Percentiles rank a stretch among this genome's conserved stretches.
Conservation (phyloP, 1,140 invertebrate species). For the Nasonia vitripennis region DNA sequence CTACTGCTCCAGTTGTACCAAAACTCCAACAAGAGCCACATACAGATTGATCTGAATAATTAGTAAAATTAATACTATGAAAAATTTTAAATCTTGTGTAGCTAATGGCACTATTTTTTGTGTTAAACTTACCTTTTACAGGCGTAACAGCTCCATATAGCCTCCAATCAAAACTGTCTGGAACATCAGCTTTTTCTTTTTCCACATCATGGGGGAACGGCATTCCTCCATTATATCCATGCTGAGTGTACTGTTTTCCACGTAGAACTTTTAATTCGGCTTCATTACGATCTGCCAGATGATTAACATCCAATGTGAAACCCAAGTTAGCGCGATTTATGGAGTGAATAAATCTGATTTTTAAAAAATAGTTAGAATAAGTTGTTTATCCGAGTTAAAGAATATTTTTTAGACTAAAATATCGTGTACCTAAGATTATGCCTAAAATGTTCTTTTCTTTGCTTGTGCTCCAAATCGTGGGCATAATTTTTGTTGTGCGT, state of each 20-base stretch:
- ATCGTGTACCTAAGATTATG: constrained; percentile 87
- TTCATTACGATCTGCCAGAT: constrained; percentile 89
- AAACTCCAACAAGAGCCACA: constrained; percentile 99
- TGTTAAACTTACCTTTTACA: constrained; percentile 84
- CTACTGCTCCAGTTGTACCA: constrained; percentile 93
- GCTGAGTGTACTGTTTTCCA: constrained; percentile 81
- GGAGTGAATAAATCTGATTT: constrained; percentile 87
- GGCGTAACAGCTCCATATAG: constrained; percentile 94
- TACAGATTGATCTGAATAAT: constrained; percentile 88
- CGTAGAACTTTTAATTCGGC: constrained; percentile 87
- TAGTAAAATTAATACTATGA: constrained; percentile 20
- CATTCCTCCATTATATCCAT: constrained; percentile 83
- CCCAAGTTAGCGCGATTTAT: constrained; percentile 86
- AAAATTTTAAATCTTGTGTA: constrained; percentile 11
- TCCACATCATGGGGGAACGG: constrained; percentile 83
- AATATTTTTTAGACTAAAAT: constrained; percentile 1
- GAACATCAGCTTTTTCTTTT: constrained; percentile 75
- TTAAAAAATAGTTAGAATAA: constrained; percentile 51
- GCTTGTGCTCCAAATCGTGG: constrained; percentile 79
- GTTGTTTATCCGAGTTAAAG: not conserved
- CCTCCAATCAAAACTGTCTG: constrained; percentile 91
- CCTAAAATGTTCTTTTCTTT: constrained; percentile 87
- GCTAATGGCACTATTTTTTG: not conserved
- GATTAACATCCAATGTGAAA: constrained; percentile 89
- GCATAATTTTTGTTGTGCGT: constrained; percentile 85